These are phyloP conservation scores for Botrylloides violaceus DNA, from an alignment of 23 tunicate species.

Conservation along the genomic window DNA sequence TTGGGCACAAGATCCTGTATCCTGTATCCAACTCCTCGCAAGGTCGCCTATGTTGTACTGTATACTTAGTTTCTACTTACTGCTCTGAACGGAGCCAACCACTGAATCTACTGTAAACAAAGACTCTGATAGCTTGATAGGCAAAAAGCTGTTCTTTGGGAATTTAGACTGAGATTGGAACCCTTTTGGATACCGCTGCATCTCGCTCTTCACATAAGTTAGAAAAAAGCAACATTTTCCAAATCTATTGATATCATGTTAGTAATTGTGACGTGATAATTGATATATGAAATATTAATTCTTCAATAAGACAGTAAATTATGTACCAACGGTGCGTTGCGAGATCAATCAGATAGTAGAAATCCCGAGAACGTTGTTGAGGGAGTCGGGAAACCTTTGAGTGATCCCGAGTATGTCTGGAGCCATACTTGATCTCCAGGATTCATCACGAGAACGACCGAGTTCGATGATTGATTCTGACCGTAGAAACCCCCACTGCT, in stretches of 20 bases:
- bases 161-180: not conserved
- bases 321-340: not conserved
- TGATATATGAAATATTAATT: too few species aligned
- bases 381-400: constrained; percentile 13
- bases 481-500: not conserved
- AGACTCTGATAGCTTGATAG: constrained; percentile 15
- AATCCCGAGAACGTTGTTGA: constrained; percentile 19
- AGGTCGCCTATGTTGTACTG: too few species aligned
- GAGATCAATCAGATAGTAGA: not conserved
- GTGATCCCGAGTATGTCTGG: constrained; percentile 4
- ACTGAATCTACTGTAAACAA: constrained; percentile 21
- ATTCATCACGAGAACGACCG: not conserved
- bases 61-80: too few species aligned
- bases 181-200: constrained; percentile 14
- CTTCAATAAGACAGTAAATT: too few species aligned
- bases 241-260: not conserved
- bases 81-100: constrained; percentile 26
- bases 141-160: constrained; percentile 14
- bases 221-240: too few species aligned
- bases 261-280: constrained; percentile 13
- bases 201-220: not conserved
- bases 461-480: constrained; percentile 14
- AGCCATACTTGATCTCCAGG: constrained; percentile 21
- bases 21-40: too few species aligned
- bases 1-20: too few species aligned